Evolutionary conservation across 2,888 invertebrate genomes (phyloP), one percentile per base, ranked within the genome.

Genomic region (Adela reaumurella): DNA sequence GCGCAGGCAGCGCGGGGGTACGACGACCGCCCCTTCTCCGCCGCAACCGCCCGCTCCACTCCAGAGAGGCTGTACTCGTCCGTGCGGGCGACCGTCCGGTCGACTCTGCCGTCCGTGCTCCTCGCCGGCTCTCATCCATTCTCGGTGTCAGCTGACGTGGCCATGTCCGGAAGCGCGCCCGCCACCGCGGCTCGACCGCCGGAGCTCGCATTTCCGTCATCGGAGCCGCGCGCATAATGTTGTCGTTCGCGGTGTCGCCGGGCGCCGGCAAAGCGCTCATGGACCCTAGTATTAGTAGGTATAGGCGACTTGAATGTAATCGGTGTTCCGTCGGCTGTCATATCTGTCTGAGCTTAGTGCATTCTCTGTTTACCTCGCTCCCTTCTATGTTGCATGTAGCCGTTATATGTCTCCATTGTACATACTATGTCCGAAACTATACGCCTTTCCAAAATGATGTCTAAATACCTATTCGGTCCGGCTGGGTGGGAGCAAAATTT

Each of bases 1-100:
- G 70, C 69, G 69, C 70, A 65, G 59, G 59, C 57, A 4, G 49
- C 46, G 49, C 49, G 45, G 45, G 28, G 42, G 11, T n/a, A 41
- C 49, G 46, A 14, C 17, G 46, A 58, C 60, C 35, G 35, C 35
- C 6, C 35, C 35, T n/a, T n/a, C 43, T n/a, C 29, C 28, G 6
- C 43, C 19, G 43, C 43, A 10, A 20, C 28, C 16, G 14, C 42
- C 47, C 47, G 42, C 35, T 11, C 42, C 42, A 19, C 24, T 48
- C 42, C 41, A 47, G 35, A 24, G 24, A 24, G 24, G 24, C 35
- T 35, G 46, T 48, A 51, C 43, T 45, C 42, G 43, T 43, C 43
- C 42, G 50, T 46, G 50, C 48, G 50, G 45, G 24, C 50, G 18
- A 46, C 35, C 29, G 17, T n/a, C 45, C 47, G 47, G 45, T 47